These are phyloP conservation scores for Lepus europaeus DNA, from an alignment of 2,113 vertebrate species.

Conservation along the genomic window DNA sequence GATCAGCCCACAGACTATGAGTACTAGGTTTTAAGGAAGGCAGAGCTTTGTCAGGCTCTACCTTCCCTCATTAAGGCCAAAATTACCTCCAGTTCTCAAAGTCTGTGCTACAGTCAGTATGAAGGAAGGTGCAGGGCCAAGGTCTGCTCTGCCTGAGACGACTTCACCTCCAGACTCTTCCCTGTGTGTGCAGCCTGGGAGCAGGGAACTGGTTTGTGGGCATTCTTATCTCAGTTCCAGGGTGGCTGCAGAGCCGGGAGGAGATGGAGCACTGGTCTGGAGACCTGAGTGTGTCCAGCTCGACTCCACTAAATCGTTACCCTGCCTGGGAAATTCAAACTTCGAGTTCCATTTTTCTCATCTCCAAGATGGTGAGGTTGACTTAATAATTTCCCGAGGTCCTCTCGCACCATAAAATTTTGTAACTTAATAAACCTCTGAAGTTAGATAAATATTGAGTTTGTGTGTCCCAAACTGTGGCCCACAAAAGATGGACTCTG, in stretches of 20 bases:
- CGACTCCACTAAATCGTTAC: not conserved
- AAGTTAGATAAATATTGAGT: constrained; percentile 2
- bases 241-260: not conserved
- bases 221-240: not conserved
- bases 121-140: not conserved
- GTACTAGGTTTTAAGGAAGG: not conserved
- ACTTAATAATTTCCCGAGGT: not conserved
- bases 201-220: not conserved
- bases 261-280: not conserved
- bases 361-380: not conserved
- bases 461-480: not conserved
- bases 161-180: not conserved
- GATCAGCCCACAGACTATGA: not conserved
- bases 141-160: fast-evolving
- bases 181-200: not conserved
- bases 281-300: not conserved
- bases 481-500: not conserved
- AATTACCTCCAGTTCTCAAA: not conserved
- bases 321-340: not conserved
- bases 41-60: not conserved
- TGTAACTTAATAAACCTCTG: constrained; percentile 5
- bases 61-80: not conserved
- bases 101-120: not conserved
- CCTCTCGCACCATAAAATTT: not conserved
- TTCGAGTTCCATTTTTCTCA: not conserved